phyloP scores from a whole-genome alignment of 2,797 vertebrate genomes.

The Xerus rutilus region DNA sequence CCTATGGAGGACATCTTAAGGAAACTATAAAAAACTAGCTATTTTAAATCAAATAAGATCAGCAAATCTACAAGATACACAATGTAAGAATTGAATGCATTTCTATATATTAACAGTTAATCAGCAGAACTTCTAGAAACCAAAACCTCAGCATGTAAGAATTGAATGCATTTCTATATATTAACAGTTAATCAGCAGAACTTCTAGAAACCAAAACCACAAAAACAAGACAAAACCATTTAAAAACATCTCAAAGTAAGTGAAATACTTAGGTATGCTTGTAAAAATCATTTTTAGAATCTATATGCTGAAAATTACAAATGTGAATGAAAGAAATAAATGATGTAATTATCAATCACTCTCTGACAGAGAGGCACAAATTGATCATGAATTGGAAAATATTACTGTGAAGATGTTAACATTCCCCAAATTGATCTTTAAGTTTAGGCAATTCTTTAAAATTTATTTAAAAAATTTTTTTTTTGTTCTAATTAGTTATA shows the following conservation, averaged over 20 bases:
- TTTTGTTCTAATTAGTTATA: no score
- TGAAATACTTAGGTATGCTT: not conserved
- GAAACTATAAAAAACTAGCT: not conserved
- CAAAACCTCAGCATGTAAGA: no score
- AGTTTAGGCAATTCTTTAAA: not conserved
- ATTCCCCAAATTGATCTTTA: not conserved
- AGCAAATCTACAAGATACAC: not conserved
- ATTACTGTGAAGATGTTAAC: not conserved
- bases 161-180: not conserved
- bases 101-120: not conserved
- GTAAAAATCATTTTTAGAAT: not conserved
- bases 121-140: not conserved
- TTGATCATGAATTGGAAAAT: not conserved
- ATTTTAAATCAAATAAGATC: not conserved
- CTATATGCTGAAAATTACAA: not conserved
- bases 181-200: not conserved
- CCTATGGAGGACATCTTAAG: not conserved
- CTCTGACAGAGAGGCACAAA: not conserved
- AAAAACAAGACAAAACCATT: not conserved
- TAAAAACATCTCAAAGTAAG: not conserved
- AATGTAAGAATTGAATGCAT: not conserved
- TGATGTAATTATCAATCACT: not conserved
- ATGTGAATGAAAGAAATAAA: not conserved
- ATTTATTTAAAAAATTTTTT: not conserved
- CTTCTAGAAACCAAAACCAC: not conserved